Conservation (phyloP, 2,797 vertebrate genomes). For the Smutsia temminckii region DNA sequence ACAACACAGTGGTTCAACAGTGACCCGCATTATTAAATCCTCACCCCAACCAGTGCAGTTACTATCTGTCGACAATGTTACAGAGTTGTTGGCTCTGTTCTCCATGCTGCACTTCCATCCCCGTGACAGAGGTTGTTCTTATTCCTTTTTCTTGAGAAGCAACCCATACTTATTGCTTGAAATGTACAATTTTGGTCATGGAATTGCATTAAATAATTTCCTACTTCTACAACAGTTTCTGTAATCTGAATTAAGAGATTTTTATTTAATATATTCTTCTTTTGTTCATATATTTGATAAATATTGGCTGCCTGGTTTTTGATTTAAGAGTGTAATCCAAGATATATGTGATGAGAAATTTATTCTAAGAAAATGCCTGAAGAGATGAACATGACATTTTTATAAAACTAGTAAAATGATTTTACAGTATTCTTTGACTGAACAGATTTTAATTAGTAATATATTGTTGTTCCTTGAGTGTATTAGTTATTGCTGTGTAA, state of each 20-base stretch:
- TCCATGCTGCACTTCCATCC: too few species aligned
- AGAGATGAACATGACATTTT: background rate
- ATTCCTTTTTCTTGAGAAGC: slow-evolving; percentile 9
- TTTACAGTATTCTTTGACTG: background rate
- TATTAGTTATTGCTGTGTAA: background rate
- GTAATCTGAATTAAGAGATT: background rate
- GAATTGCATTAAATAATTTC: background rate
- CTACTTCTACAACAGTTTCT: background rate
- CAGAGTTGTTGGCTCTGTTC: too few species aligned
- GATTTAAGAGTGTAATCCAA: slow-evolving; percentile 9
- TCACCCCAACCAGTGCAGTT: too few species aligned
- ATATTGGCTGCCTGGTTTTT: background rate
- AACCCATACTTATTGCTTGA: background rate
- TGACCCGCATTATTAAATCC: too few species aligned
- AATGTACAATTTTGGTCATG: background rate
- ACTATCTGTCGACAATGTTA: too few species aligned
- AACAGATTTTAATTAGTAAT: slow-evolving; percentile 6
- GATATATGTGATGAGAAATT: background rate
- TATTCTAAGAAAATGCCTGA: slow-evolving; percentile 19
- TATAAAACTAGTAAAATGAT: background rate
- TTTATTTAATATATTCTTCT: slow-evolving; percentile 26
- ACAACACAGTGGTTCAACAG: too few species aligned
- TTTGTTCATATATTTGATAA: background rate
- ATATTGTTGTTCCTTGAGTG: background rate
- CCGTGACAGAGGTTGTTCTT: background rate